A percentile compares a stretch with the other conserved stretches of the same genome.
phyloP scores from a whole-genome alignment of 2,113 vertebrate species.

The Puffinus mauretanicus region DNA sequence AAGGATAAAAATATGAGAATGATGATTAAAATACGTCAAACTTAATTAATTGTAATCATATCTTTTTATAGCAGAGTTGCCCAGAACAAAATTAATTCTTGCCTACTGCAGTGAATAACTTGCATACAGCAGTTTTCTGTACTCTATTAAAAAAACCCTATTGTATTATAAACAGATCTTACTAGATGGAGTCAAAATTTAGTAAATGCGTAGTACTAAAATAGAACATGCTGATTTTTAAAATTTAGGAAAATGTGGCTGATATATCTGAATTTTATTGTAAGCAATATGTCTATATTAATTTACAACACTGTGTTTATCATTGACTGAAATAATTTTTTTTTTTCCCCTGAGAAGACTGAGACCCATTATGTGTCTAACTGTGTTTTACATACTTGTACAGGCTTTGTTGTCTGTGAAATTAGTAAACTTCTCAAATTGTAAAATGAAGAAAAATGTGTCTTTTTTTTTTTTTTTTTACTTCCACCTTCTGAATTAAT shows the following conservation, averaged over 20 bases:
- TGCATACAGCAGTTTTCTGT: not conserved
- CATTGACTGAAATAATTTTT: not conserved
- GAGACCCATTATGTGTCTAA: not conserved
- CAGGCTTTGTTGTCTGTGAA: not conserved
- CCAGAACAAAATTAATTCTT: not conserved
- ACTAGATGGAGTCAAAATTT: not conserved
- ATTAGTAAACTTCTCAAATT: not conserved
- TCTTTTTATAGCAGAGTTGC: not conserved
- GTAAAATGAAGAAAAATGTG: not conserved
- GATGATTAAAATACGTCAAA: not conserved
- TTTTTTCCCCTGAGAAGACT: not conserved
- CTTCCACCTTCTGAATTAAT: not conserved
- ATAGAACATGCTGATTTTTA: not conserved
- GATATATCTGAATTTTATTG: not conserved
- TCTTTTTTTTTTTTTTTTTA: not conserved
- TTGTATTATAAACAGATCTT: not conserved
- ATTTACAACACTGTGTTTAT: not conserved
- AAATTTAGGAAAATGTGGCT: not conserved
- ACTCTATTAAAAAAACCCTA: not conserved
- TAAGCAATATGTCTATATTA: not conserved
- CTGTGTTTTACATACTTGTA: not conserved
- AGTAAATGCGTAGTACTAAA: not conserved
- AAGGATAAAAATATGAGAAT: not conserved
- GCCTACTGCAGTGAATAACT: not conserved
- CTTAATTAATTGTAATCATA: not conserved